phyloP scores from a whole-genome alignment of 2,113 vertebrate species.

The Brachypteracias leptosomus region DNA sequence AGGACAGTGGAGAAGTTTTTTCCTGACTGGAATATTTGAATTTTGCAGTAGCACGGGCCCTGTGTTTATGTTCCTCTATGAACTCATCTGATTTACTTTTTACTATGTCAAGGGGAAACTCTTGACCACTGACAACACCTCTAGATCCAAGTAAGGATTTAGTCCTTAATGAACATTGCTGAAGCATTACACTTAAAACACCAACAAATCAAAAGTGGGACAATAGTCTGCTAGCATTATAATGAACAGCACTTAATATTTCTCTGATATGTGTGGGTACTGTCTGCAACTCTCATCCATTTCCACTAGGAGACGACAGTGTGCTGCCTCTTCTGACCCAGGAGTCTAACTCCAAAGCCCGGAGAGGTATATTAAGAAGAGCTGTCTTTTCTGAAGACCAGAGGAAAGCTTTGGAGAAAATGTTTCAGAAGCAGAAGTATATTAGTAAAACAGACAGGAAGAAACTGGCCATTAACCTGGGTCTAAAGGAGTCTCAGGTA shows the following conservation, averaged over 20 bases:
- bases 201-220: background rate
- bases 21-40: background rate
- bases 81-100: constrained; percentile 42
- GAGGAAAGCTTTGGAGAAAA: constrained; percentile 93
- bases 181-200: background rate
- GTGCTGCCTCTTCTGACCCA: constrained; percentile 81
- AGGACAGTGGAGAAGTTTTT: background rate
- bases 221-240: background rate
- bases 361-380: constrained; percentile 91
- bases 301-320: constrained; percentile 77
- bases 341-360: constrained; percentile 82
- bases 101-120: background rate
- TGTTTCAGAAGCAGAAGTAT: constrained; percentile 95
- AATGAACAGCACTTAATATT: background rate
- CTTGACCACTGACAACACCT: background rate
- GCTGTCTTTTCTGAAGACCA: constrained; percentile 97
- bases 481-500: constrained; percentile 97
- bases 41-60: background rate
- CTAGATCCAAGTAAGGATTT: constrained; percentile 4
- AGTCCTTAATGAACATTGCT: background rate
- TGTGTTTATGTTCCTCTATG: background rate
- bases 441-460: constrained; percentile 96
- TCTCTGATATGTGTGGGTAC: background rate
- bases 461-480: constrained; percentile 88
- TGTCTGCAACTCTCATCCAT: background rate